Evolutionary conservation across 2,888 invertebrate species (phyloP).

Genomic region (Drosophila emarginata): DNA sequence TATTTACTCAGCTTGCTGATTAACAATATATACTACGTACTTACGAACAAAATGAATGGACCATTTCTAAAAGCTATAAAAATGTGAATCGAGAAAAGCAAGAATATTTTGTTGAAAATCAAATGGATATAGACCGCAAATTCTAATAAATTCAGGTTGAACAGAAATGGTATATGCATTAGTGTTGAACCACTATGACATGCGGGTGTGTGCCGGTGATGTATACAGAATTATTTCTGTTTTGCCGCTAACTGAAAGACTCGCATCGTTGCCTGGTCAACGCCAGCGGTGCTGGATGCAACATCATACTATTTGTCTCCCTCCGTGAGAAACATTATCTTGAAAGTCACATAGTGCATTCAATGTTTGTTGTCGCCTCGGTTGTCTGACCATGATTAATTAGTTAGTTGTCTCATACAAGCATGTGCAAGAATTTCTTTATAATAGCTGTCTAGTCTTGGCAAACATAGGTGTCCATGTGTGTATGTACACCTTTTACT

Average conservation of each 20-base stretch:
- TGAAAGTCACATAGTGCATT: constrained; percentile 18
- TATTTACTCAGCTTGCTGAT: too few species aligned
- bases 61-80: too few species aligned
- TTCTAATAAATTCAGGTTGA: not conserved
- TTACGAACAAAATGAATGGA: too few species aligned
- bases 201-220: constrained; percentile 10
- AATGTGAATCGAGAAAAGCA: too few species aligned
- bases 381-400: constrained; percentile 46
- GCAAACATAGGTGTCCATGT: constrained; percentile 8
- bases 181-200: not conserved
- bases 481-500: not conserved
- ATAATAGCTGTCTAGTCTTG: constrained; percentile 3
- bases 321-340: constrained; percentile 35
- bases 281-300: not conserved
- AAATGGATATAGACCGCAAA: not conserved
- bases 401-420: constrained; percentile 23
- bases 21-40: not conserved
- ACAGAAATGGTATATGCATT: not conserved
- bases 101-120: too few species aligned
- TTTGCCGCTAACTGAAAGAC: not conserved
- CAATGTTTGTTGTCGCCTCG: constrained; percentile 6
- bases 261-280: constrained; percentile 8
- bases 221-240: not conserved
- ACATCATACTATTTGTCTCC: not conserved
- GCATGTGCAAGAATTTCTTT: constrained; percentile 24